Conservation (phyloP, 2,797 vertebrate species). For the Centroberyx gerrardi region DNA sequence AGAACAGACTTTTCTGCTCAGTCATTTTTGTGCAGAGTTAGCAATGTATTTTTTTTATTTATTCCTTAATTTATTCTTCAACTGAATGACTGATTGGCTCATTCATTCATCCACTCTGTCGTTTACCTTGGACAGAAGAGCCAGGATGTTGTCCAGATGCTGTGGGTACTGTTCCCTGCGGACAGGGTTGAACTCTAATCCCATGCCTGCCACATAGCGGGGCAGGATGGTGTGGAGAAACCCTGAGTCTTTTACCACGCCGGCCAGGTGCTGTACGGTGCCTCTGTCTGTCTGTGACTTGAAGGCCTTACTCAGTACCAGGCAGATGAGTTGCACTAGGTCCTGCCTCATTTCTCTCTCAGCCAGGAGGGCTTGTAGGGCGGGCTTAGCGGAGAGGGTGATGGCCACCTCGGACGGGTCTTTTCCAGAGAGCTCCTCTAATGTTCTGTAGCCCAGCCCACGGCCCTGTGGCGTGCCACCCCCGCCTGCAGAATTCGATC, state of each 20-base stretch:
- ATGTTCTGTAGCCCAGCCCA: constrained; percentile 84
- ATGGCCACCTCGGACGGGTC: constrained; percentile 90
- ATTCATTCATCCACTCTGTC: not conserved
- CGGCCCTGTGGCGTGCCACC: constrained; percentile 55
- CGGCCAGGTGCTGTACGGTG: constrained; percentile 87
- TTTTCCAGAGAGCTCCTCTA: constrained; percentile 88
- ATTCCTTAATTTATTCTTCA: not conserved
- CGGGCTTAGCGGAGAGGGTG: constrained; percentile 85
- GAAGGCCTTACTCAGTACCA: constrained; percentile 90
- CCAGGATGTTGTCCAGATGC: constrained; percentile 88
- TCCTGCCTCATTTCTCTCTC: constrained; percentile 81
- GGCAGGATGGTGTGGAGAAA: constrained; percentile 90
- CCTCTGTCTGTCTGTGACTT: constrained; percentile 84
- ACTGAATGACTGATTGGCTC: no score
- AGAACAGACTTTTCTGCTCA: not conserved
- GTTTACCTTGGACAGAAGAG: constrained; percentile 85
- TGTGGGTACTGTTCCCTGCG: constrained; percentile 85
- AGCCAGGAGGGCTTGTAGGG: constrained; percentile 82
- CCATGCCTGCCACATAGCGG: constrained; percentile 86
- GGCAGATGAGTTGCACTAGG: constrained; percentile 89
- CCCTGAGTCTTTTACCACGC: constrained; percentile 88
- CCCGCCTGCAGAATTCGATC: constrained; percentile 35
- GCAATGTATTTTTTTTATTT: not conserved
- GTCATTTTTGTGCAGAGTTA: not conserved
- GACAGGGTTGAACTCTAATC: constrained; percentile 76